Conservation (phyloP, 2,113 vertebrate genomes). For the Lathamus discolor region DNA sequence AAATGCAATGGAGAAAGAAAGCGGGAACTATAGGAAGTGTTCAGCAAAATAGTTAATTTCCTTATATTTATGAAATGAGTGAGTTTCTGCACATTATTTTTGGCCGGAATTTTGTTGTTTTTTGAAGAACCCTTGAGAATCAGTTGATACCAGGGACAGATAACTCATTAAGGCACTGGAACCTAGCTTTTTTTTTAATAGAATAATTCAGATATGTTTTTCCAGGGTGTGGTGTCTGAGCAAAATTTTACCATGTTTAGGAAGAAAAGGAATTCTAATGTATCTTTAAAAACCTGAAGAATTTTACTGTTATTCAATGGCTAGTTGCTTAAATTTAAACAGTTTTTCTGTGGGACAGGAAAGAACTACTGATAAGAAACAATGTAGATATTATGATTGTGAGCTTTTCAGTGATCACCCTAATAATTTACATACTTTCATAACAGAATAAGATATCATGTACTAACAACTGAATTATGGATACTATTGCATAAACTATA, state of each 20-base stretch:
- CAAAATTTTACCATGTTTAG: neutral
- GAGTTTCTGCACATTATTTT: slow-evolving; percentile 31
- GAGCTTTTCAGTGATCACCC: slow-evolving; percentile 10
- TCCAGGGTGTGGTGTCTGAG: neutral
- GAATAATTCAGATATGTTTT: neutral
- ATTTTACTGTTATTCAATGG: neutral
- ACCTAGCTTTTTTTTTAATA: neutral
- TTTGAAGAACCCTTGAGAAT: neutral
- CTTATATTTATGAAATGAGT: slow-evolving; percentile 25
- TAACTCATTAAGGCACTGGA: neutral
- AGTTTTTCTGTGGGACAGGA: slow-evolving; percentile 46
- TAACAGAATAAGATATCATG: slow-evolving; percentile 33
- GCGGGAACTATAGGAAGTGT: neutral
- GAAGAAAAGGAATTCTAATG: neutral
- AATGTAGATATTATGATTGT: slow-evolving; percentile 38
- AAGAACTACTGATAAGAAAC: slow-evolving; percentile 35
- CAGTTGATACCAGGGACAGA: neutral
- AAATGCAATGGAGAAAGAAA: neutral
- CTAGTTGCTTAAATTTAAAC: neutral
- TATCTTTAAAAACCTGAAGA: neutral
- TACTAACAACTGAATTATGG: neutral
- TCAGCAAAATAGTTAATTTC: neutral
- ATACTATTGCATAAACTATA: neutral
- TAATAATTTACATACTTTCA: slow-evolving; percentile 3
- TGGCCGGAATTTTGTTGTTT: neutral